Base-by-base conservation (phyloP, 1,140 invertebrate species). In the Chionoecetes opilio region DNA sequence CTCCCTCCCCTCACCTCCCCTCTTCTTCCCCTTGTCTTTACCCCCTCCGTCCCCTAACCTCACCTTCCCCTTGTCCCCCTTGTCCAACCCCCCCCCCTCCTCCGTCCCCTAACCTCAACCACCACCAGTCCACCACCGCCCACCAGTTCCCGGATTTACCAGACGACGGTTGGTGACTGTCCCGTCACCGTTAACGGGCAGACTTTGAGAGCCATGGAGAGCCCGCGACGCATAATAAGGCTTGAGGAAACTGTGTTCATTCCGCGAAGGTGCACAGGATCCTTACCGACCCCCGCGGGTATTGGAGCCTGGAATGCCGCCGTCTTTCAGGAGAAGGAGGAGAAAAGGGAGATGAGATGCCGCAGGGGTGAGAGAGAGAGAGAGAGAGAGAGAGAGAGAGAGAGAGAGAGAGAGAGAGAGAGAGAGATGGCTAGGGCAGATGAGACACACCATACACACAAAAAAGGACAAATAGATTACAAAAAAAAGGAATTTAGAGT, bases 131-230 rank as follows among this genome's bases (percentile, higher is more conserved):
- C 21, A 26, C n/a, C 63, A 17, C 63, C n/a, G 11, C 21, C 63
- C 1, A 21, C 63, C 46, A 75, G 11, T 17, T 75, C 63, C 63
- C 63, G 26, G 53, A 9, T 21, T 63, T 21, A 63, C 53, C 53
- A 63, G 63, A 75, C 63, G 63, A 75, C 63, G 63, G 63, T 75
- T 75, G 63, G 63, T 75, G 63, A 75, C 63, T 75, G 63, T 75
- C 63, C 63, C 63, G 63, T 26, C 63, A 75, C 63, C 63, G 63
- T 75, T 75, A 75, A 75, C 63, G 63, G 63, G 63, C 63, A 75
- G 63, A 75, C 63, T 75, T 75, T 75, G 63, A 75, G 26, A 75
- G n/a, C 11, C 11, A 75, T 17, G 21, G 63, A 75, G 63, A 75
- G 6, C 6, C 63, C 63, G 63, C 63, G 63, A n/a, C 21, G 63